Evolutionary conservation across 2,113 vertebrate genomes (phyloP), one percentile per base, ranked within the genome.

Genomic region (Sporophila hypoxantha): DNA sequence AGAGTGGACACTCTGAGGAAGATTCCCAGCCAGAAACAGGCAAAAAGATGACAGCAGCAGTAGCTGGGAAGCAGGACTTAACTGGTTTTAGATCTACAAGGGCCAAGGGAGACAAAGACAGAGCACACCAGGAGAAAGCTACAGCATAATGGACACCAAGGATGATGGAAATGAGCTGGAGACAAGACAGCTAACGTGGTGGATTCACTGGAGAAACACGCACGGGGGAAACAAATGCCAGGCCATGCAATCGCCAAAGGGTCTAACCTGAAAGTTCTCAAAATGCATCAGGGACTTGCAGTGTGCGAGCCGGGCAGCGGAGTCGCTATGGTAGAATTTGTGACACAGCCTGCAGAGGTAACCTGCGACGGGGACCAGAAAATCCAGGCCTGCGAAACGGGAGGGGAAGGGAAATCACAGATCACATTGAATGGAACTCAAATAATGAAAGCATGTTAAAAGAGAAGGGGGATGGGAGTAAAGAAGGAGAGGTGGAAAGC

Each of bases 271-370:
- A 89, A 99, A 97, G 92, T 98, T 99, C 94, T 99, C 98, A 94
- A 99, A 99, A 98, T 99, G 99, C 96, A 96, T 96, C 94, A 96
- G 91, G 90, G 98, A 98, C 94, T 98, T 99, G 98, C 98, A 99
- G 97, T 99, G 99, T 65, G 97, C 94, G 83, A 98, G 97, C 70
- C 97, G 97, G 27, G 97, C 97, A 62, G 98, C 97, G 1, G 98
- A 98, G 94, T 98, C 98, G 95, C 98, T 98, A 81, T 98, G 98
- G 95, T 98, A 99, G 97, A 99, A 99, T 96, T 98, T 98, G 94
- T 97, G 98, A 97, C 99, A 99, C 92, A 99, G 93, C 77, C 97
- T 98, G 95, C 99, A 99, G 93, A 99, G 97, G 60, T 98, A 99
- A 89, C 99, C 99, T 78, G 97, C 97, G 39, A 98, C 98, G 7